Conservation (phyloP, 2,888 invertebrate genomes). For the Spodoptera picta region DNA sequence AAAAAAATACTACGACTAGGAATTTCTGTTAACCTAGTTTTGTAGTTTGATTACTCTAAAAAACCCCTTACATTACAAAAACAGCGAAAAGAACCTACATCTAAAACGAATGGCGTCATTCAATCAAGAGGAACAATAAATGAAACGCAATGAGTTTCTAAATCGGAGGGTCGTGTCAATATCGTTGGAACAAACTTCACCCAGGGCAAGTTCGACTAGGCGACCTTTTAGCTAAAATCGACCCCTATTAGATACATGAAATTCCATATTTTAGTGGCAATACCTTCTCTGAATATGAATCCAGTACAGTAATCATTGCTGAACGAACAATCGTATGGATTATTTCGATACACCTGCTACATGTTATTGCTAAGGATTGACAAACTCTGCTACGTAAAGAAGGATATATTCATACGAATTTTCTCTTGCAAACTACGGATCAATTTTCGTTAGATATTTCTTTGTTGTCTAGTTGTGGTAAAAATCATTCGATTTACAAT, state of each 20-base stretch:
- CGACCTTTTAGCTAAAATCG: slow-evolving; percentile 3
- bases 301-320: slow-evolving; percentile 40
- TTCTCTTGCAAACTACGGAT: slow-evolving; percentile 7
- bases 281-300: slow-evolving; percentile 34
- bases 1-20: too few relatives aligned
- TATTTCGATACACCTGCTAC: slow-evolving; percentile 41
- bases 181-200: background rate
- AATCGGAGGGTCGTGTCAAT: slow-evolving; percentile 1
- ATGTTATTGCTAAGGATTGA: slow-evolving; percentile 33
- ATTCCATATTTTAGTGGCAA: slow-evolving; percentile 31
- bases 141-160: background rate
- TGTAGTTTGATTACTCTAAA: too few relatives aligned
- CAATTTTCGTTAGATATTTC: slow-evolving; percentile 21
- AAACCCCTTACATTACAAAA: too few relatives aligned
- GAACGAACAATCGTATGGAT: slow-evolving; percentile 32
- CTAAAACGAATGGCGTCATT: too few relatives aligned
- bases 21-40: too few relatives aligned
- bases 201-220: too few relatives aligned
- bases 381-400: slow-evolving; percentile 20
- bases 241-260: slow-evolving; percentile 28
- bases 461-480: slow-evolving; percentile 22
- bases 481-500: background rate
- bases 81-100: background rate
- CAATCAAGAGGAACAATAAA: background rate
- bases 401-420: slow-evolving; percentile 26